These are phyloP conservation scores for Philonicus albiceps DNA, from an alignment of 2,888 invertebrate genomes.

Conservation along the genomic window DNA sequence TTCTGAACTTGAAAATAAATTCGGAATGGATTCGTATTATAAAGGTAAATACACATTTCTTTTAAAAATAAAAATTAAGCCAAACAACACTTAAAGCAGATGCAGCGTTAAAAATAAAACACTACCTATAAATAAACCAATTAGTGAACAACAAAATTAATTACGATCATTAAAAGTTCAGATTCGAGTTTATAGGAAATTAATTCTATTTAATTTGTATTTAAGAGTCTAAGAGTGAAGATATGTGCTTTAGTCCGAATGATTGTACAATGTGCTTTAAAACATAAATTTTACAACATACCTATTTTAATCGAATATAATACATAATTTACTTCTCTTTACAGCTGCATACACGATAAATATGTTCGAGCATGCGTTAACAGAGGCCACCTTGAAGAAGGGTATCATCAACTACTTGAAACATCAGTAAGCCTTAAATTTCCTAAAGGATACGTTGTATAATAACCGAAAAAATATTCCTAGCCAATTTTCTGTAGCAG, in stretches of 20 bases:
- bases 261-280: too few relatives aligned
- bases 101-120: too few relatives aligned
- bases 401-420: constrained; percentile 53
- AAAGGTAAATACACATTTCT: background rate
- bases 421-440: constrained; percentile 49
- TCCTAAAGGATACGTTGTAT: constrained; percentile 28
- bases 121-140: too few relatives aligned
- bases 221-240: too few relatives aligned
- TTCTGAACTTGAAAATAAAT: background rate
- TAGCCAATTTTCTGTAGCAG: constrained; percentile 21
- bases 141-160: too few relatives aligned
- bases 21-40: background rate
- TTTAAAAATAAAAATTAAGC: background rate
- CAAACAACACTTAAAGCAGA: too few relatives aligned
- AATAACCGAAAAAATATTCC: background rate
- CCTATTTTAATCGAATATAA: background rate
- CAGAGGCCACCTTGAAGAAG: background rate
- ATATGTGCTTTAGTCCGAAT: too few relatives aligned
- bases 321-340: background rate
- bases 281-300: too few relatives aligned
- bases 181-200: too few relatives aligned
- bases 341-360: constrained; percentile 1
- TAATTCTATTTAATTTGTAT: too few relatives aligned
- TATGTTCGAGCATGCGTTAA: background rate
- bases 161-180: too few relatives aligned